phyloP scores from a whole-genome alignment of 2,797 vertebrate species.

The Vultur gryphus region DNA sequence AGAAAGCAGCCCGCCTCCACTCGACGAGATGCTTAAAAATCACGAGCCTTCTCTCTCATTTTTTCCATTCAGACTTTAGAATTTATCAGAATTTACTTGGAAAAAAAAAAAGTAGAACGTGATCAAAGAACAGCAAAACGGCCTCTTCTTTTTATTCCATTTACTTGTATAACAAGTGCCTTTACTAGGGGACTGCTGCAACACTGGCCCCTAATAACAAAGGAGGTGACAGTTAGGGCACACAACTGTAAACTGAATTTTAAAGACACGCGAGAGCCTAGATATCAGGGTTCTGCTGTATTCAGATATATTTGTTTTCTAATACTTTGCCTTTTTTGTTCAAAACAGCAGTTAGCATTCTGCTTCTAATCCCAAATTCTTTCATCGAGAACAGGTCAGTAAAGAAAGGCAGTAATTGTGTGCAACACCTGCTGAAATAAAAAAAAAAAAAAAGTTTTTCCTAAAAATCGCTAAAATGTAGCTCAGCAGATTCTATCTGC shows the following conservation, averaged over 20 bases:
- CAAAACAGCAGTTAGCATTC: conserved; percentile 22
- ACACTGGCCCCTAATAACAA: conserved; percentile 64
- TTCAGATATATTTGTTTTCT: conserved; percentile 35
- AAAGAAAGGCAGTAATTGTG: conserved; percentile 31
- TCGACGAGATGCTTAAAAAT: conserved; percentile 40
- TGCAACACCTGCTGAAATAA: conserved; percentile 68
- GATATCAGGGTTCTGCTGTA: not conserved
- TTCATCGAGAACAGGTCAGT: conserved; percentile 43
- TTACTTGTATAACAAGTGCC: conserved; percentile 66
- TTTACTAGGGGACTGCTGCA: conserved; percentile 43
- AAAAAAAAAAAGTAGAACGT: not conserved
- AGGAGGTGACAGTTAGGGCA: conserved; percentile 57
- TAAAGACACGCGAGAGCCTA: not conserved
- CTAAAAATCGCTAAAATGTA: conserved; percentile 50
- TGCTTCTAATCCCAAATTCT: conserved; percentile 54
- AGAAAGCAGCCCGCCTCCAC: conserved; percentile 1
- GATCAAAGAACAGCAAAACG: conserved; percentile 52
- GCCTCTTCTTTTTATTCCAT: conserved; percentile 39
- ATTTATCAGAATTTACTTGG: conserved; percentile 53
- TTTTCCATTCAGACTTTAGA: not conserved
- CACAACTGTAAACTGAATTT: conserved; percentile 53
- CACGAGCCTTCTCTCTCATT: not conserved
- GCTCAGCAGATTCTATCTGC: conserved; percentile 72
- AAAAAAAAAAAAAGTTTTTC: conserved; percentile 14
- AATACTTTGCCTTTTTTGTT: conserved; percentile 33